Percentiles rank a stretch among this genome's conserved stretches.
Evolutionary conservation across 2,888 invertebrate species (phyloP).

Genomic region (Margaritifera margaritifera): DNA sequence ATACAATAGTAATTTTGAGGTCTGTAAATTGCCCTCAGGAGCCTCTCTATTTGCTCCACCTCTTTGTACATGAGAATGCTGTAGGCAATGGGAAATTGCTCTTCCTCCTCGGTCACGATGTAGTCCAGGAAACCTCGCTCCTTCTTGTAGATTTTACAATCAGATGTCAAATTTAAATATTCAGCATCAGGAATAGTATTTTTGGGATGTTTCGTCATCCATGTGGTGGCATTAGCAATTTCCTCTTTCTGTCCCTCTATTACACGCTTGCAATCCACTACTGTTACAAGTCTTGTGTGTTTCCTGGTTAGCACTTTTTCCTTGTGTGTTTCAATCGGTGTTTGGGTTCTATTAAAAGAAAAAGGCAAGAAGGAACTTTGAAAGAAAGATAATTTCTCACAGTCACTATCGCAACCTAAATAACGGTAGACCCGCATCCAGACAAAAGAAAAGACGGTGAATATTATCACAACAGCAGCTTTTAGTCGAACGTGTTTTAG

Average conservation of each 20-base stretch:
- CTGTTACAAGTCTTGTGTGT: conserved; percentile 16
- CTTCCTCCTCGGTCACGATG: conserved; percentile 39
- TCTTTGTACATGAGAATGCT: conserved; percentile 64
- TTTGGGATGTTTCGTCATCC: conserved; percentile 17
- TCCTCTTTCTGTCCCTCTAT: conserved; percentile 43
- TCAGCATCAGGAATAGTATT: conserved; percentile 43
- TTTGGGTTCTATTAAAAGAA: too few relatives aligned
- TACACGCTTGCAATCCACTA: conserved; percentile 48
- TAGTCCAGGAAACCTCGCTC: conserved; percentile 35
- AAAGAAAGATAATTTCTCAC: too few relatives aligned
- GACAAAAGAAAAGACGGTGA: too few relatives aligned
- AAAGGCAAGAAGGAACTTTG: too few relatives aligned
- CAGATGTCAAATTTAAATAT: conserved; percentile 44
- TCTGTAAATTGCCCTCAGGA: conserved; percentile 64
- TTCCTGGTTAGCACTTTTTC: not conserved
- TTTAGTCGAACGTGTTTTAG: too few relatives aligned
- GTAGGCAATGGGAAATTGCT: conserved; percentile 64
- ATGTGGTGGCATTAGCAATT: conserved; percentile 37
- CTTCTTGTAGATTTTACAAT: conserved; percentile 49
- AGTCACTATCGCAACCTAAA: too few relatives aligned
- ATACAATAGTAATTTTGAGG: conserved; percentile 70
- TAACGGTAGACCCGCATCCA: too few relatives aligned
- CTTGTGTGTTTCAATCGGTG: not conserved
- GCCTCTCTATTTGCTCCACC: conserved; percentile 58
- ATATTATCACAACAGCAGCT: rapidly evolving